Evolutionary conservation across 2,888 invertebrate genomes (phyloP).

Genomic region (Serripes groenlandicus): DNA sequence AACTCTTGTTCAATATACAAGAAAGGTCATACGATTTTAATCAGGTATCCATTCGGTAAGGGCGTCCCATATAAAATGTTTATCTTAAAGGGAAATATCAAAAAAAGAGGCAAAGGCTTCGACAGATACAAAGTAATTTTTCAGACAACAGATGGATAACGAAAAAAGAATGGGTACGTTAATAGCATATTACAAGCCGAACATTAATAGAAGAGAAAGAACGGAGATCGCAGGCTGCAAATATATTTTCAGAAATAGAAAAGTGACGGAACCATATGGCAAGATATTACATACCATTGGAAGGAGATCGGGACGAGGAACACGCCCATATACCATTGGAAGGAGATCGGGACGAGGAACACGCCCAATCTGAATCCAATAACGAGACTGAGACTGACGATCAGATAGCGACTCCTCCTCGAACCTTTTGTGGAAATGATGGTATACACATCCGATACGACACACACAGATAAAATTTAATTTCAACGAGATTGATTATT

Average conservation of each 20-base stretch:
- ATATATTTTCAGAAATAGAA: not conserved
- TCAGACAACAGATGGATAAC: not conserved
- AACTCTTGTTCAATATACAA: conserved; percentile 11
- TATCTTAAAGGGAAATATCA: not conserved
- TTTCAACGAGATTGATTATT: too few species aligned
- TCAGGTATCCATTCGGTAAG: not conserved
- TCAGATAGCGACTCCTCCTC: too few species aligned
- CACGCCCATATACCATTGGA: too few species aligned
- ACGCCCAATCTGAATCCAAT: not conserved
- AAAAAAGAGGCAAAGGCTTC: not conserved
- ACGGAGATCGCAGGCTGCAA: not conserved
- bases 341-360: not conserved
- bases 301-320: too few species aligned
- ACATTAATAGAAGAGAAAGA: not conserved
- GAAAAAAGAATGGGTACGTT: not conserved
- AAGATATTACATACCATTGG: not conserved
- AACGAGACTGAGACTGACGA: not conserved
- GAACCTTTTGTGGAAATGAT: not conserved
- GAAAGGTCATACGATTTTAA: not conserved
- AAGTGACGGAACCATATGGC: not conserved
- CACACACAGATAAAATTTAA: not conserved
- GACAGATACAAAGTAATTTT: not conserved
- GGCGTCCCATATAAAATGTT: not conserved
- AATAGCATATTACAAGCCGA: not conserved
- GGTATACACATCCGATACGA: not conserved